Evolutionary conservation across 2,888 invertebrate genomes (phyloP), one percentile per base, ranked within the genome.

Genomic region (Timema podura): DNA sequence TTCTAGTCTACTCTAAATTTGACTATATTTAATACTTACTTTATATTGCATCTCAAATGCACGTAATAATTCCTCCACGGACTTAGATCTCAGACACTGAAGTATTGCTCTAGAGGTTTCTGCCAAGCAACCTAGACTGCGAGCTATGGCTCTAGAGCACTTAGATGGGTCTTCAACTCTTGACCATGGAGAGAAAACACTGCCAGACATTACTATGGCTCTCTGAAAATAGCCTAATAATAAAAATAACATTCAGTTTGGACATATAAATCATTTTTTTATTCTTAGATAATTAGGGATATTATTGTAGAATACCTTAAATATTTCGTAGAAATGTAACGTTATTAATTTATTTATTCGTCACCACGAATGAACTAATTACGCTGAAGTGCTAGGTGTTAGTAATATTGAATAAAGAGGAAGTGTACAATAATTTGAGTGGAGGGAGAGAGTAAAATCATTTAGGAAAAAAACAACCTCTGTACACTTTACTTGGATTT

Each of bases 191-290:
- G 84, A 81, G 48, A 81, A 75, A 8, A 81, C 80, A 68, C 82
- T 83, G 5, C 86, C 84, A 61, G 91, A 91, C 87, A 91, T 91
- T 44, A 91, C 79, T 72, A 91, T 86, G 11, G 87, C 86, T 77
- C 87, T 84, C 76, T 88, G 87, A 78, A 91, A 90, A 71, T 89
- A 80, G 69, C 86, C 86, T 85, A 79, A 57, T 76, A 78, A 71
- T 70, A 64, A 72, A 70, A 68, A 10, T 16, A 51, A 67, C 61
- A 66, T 44, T 44, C 47, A 61, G 0, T 51, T 30, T 45, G 45
- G 7, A 46, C 13, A n/a, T n/a, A n/a, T n/a, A n/a, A n/a, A n/a
- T n/a, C n/a, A n/a, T n/a, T n/a, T n/a, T n/a, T n/a, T n/a, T n/a
- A n/a, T n/a, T n/a, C n/a, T n/a, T n/a, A n/a, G n/a, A n/a, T n/a